phyloP scores from a whole-genome alignment of 1,140 invertebrate species.

The Phymastichus coffea region DNA sequence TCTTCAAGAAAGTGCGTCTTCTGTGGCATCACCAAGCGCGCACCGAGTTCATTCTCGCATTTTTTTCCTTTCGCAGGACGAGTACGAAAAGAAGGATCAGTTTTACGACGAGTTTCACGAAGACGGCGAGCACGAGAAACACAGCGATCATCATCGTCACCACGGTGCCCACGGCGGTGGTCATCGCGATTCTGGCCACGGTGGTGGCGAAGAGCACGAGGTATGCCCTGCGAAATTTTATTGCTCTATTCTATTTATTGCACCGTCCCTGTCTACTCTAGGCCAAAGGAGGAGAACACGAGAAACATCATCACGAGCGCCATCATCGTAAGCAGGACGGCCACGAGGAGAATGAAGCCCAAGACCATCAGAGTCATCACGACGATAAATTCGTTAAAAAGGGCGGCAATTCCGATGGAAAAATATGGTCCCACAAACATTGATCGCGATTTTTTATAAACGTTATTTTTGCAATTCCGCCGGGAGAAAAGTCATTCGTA shows the following conservation, averaged over 20 bases:
- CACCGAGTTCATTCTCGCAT: not conserved
- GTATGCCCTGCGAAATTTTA: conserved; percentile 38
- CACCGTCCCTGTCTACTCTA: conserved; percentile 29
- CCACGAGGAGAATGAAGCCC: conserved; percentile 19
- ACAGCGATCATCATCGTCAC: conserved; percentile 62
- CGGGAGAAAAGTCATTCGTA: no score
- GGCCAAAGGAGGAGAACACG: conserved; percentile 60
- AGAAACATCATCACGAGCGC: conserved; percentile 57
- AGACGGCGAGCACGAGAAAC: conserved; percentile 64
- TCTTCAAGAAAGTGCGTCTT: conserved; percentile 63
- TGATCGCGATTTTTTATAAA: no score
- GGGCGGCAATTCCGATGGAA: conserved; percentile 52
- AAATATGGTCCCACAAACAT: conserved; percentile 61
- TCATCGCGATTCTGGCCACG: conserved; percentile 51
- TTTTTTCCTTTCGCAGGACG: conserved; percentile 50
- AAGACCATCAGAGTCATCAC: no score
- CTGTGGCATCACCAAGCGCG: not conserved
- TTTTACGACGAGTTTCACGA: conserved; percentile 73
- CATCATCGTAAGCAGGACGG: conserved; percentile 56
- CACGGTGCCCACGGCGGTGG: conserved; percentile 59
- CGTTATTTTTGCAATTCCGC: no score
- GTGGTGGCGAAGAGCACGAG: conserved; percentile 55
- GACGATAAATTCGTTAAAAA: conserved; percentile 51
- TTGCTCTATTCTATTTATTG: conserved; percentile 1
- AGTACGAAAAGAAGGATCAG: conserved; percentile 71